A percentile compares a stretch with the other conserved stretches of the same genome.
These are phyloP conservation scores for Dasyornis broadbenti DNA, from an alignment of 2,113 vertebrate genomes.

Conservation along the genomic window DNA sequence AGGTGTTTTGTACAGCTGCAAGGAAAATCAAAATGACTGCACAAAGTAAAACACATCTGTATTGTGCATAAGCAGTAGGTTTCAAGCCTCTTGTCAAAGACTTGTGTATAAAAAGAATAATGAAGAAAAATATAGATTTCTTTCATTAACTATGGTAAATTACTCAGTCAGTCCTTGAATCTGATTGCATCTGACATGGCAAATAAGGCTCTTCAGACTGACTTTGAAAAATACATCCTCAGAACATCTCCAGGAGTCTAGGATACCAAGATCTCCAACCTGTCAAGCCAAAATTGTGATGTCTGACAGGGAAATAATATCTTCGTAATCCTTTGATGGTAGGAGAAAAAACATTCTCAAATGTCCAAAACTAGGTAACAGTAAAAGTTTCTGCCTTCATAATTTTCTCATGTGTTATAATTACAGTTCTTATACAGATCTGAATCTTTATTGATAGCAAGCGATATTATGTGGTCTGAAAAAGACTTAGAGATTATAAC, in stretches of 20 bases:
- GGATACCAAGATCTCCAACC: neutral
- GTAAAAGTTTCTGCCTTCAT: neutral
- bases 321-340: neutral
- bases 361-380: neutral
- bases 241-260: neutral
- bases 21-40: neutral
- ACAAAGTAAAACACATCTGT: neutral
- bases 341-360: neutral
- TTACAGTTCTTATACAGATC: neutral
- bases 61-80: neutral
- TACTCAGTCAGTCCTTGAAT: neutral
- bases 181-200: neutral
- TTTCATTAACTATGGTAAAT: neutral
- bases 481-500: neutral
- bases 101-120: neutral
- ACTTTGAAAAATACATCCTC: neutral
- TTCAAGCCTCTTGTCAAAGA: neutral
- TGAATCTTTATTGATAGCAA: neutral
- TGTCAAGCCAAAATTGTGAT: neutral
- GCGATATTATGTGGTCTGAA: neutral
- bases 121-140: neutral
- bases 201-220: neutral
- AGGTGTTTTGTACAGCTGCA: neutral
- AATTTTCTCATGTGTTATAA: neutral
- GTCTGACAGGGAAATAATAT: neutral